Base-by-base conservation (phyloP, 2,888 invertebrate genomes). In the Linnaemya vulpina region DNA sequence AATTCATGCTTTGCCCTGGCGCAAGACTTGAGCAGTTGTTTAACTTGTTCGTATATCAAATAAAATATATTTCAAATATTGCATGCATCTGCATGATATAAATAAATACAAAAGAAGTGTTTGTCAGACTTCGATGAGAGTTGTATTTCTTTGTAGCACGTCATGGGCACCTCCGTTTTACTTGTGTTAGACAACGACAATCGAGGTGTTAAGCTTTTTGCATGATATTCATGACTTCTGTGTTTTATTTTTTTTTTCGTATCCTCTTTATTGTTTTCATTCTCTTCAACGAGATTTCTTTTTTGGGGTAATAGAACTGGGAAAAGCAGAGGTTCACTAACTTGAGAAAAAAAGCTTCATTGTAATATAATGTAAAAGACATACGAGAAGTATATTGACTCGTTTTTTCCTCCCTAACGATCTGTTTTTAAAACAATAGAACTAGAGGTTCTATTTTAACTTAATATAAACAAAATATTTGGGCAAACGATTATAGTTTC, bases 121-220 rank as follows among this genome's bases (percentile, higher is more conserved):
- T 43, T 55, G 22, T 40, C 11, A 55, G 15, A 49, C 0, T 2
- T 22, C 49, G 13, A 25, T 67, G 20, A 58, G 51, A 49, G 68
- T 51, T 58, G 38, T 49, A 73, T 62, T 22, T 43, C 68, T 46
- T 65, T 63, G 53, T 30, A 35, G 53, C 65, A 22, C 49, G 17
- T 11, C 40, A 43, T 20, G 43, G 46, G 46, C 51, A 49, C 13
- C n/a, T 22, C 11, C 40, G 60, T 53, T 51, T 22, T 13, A 17
- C 30, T 20, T 46, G 38, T 58, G 40, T 51, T 40, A 43, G 8
- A 30, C 38, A 60, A 62, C 40, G 70, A 73, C 76, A 76, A 80
- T 76, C 75, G 73, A 80, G 62, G 84, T 84, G 84, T 73, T 80
- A 73, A 81, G 55, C 67, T 73, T 46, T 76, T 76, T 70, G 38